Evolutionary conservation across 2,113 vertebrate species (phyloP), one percentile per base, ranked within the genome.

Genomic region (Camelus dromedarius): DNA sequence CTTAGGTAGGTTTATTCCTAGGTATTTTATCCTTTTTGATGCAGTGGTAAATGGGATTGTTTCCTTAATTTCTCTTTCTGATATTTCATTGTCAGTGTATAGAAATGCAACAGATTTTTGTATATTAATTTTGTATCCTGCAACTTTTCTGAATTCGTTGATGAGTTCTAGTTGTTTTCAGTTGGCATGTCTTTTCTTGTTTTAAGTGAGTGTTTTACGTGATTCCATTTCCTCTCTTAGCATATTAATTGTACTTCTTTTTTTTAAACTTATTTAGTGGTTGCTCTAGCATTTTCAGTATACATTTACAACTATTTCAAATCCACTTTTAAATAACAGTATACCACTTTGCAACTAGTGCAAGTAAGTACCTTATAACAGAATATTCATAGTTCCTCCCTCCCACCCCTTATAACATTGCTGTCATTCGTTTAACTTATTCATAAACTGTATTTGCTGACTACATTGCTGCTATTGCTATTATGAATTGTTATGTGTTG

Each of bases 231-330:
- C 72, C 75, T 72, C 30, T 81, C 54, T 88, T 80, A 64, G 19
- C 15, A 46, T 81, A 72, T 42, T 14, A 72, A 11, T 42, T 75
- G 73, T 76, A 67, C 62, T 84, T 73, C 16, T 92, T 38, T 52
- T 89, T 86, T 67, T 48, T 1, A 20, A 1, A 54, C n/a, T 48
- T 79, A 87, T 69, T 93, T 87, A 32, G 32, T 70, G 32, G 32
- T 80, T 93, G 26, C 64, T 79, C 75, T 80, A 70, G 24, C 77
- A 32, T 38, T 93, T 70, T 79, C 66, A 93, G 35, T 24, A 72
- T 60, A 62, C 66, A 52, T 73, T 83, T 83, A 52, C 46, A 38
- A n/a, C n/a, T 72, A 80, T 60, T 62, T 26, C 54, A 70, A 70
- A 20, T 72, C 5, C 30, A 48, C 56, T 66, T 94, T 82, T n/a